Base-by-base conservation (phyloP, 2,113 vertebrate genomes). In the Dolichotis patagonum region DNA sequence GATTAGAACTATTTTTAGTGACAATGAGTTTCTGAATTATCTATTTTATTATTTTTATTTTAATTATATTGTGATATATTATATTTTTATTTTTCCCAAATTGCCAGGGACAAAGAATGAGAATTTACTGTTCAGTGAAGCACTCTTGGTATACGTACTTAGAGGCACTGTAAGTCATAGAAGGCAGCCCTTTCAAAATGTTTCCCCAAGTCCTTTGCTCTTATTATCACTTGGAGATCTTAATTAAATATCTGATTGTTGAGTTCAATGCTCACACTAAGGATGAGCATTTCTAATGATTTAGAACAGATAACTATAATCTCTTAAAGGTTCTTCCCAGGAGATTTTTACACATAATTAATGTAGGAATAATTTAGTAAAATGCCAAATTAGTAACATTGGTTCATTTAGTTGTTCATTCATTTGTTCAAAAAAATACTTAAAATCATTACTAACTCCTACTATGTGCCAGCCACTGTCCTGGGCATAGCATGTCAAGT, bases 11-110 rank as follows among this genome's bases (percentile, higher is more conserved):
- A 69, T 69, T 78, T 93, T 85, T 88, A 85, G 78, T 65, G 52
- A 63, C 28, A 82, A 94, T 85, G n/a, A 85, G 6, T 71, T 78
- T 38, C 3, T 43, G 54, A 67, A 38, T 49, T 94, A 96, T 19
- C 19, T 83, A 71, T 28, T 62, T 82, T 58, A 88, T 81, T 78
- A 10, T 56, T 81, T 41, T 19, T 16, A 30, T 35, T 54, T 84
- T 87, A 10, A 77, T 90, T 85, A 85, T 82, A 69, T 82, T 82
- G 89, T 96, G 13, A 88, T 95, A 94, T 90, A 20, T 38, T 71
- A 52, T 75, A 91, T 80, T 85, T 83, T 90, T 3, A 88, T 84
- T 75, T 93, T 63, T 81, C 28, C 60, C 38, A 75, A 90, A 71
- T 49, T 73, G 35, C 24, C 38, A 88, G 24, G 28, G 52, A 88